Conservation (phyloP, 2,113 vertebrate genomes). For the Tupaia tana region DNA sequence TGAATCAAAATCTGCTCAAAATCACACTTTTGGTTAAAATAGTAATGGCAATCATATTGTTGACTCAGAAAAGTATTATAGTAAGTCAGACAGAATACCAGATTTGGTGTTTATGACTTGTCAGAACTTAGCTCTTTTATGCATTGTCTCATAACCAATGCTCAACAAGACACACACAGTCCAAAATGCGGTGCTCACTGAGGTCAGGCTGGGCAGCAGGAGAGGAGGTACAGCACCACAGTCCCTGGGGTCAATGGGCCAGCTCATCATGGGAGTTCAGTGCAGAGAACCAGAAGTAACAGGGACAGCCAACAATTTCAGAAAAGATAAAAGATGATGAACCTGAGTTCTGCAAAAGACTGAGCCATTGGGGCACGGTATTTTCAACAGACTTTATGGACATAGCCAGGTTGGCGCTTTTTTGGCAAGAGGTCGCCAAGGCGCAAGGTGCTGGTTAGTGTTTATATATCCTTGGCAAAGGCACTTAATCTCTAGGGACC, state of each 20-base stretch:
- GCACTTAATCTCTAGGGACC: background rate
- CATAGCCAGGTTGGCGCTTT: background rate
- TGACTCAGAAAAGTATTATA: slow-evolving; percentile 24
- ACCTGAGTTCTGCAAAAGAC: background rate
- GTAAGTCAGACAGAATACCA: background rate
- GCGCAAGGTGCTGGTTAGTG: background rate
- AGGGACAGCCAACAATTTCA: background rate
- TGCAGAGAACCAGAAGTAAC: background rate
- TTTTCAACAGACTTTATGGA: background rate
- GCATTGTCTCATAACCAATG: background rate
- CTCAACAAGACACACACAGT: background rate
- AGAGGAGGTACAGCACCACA: background rate
- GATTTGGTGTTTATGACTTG: background rate
- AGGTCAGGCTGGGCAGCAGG: background rate
- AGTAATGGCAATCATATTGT: background rate
- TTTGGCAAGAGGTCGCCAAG: background rate
- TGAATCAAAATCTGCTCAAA: slow-evolving; percentile 26
- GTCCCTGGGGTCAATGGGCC: background rate
- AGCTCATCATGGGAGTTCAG: background rate
- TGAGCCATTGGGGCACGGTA: background rate
- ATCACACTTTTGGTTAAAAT: slow-evolving; percentile 46
- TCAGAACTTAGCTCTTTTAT: background rate
- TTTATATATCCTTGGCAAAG: background rate
- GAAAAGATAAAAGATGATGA: background rate
- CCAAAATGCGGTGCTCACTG: background rate